Conservation (phyloP, 2,888 invertebrate species). For the Drosophila anceps region DNA sequence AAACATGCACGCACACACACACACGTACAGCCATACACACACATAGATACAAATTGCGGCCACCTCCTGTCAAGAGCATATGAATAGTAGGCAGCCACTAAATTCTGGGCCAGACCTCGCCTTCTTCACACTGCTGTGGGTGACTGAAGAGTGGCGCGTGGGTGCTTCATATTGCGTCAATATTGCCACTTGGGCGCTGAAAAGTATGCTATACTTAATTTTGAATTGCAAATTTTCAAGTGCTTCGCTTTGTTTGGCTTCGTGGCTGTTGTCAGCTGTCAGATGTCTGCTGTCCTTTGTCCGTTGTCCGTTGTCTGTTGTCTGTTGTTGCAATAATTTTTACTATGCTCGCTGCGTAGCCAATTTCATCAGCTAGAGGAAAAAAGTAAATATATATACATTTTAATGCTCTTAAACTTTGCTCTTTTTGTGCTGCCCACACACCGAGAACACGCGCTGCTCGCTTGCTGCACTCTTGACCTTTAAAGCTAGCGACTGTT, state of each 20-base stretch:
- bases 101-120: slow-evolving; percentile 18
- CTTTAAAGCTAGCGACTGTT: slow-evolving; percentile 65
- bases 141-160: slow-evolving; percentile 26
- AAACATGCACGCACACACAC: slow-evolving; percentile 17
- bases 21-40: background rate
- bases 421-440: slow-evolving; percentile 69
- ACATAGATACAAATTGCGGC: slow-evolving; percentile 1
- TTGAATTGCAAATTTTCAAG: slow-evolving; percentile 57
- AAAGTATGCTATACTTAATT: slow-evolving; percentile 50
- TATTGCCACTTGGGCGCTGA: slow-evolving; percentile 41
- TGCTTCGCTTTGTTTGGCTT: slow-evolving; percentile 61
- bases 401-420: slow-evolving; percentile 80
- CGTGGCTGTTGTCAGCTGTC: slow-evolving; percentile 56
- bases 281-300: slow-evolving; percentile 32
- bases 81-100: slow-evolving; percentile 32
- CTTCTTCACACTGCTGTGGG: background rate
- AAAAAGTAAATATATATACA: slow-evolving; percentile 23
- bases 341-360: slow-evolving; percentile 59
- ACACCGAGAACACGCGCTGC: slow-evolving; percentile 27
- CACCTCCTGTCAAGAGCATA: slow-evolving; percentile 39
- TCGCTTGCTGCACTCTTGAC: slow-evolving; percentile 74
- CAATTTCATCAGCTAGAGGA: slow-evolving; percentile 67
- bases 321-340: slow-evolving; percentile 46
- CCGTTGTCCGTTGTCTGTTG: too few relatives aligned
- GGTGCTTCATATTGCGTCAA: slow-evolving; percentile 47